Percentiles rank a stretch among this genome's conserved stretches.
Evolutionary conservation across 2,888 invertebrate genomes (phyloP).

Genomic region (Andrena chrysosceles): DNA sequence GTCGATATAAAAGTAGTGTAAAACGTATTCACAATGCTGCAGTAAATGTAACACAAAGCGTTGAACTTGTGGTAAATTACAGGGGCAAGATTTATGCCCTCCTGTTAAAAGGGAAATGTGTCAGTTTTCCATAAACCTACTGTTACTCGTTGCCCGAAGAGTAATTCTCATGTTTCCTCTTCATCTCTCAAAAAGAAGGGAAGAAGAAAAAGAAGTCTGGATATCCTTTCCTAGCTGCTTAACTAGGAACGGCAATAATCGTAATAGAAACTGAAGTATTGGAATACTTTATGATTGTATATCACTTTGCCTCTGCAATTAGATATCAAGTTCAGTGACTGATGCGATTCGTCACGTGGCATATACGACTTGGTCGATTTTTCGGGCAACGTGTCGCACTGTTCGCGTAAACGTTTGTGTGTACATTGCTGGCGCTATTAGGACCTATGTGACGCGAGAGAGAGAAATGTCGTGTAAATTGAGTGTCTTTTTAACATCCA

Average conservation of each 20-base stretch:
- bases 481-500: constrained; percentile 17
- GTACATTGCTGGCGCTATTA: background rate
- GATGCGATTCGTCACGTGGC: background rate
- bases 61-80: constrained; percentile 37
- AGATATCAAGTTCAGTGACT: constrained; percentile 2
- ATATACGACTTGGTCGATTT: background rate
- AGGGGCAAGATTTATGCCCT: background rate
- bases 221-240: background rate
- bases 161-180: background rate
- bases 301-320: constrained; percentile 1
- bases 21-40: background rate
- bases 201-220: background rate
- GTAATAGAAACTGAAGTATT: background rate
- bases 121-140: too few species aligned
- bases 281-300: background rate
- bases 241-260: background rate
- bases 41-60: background rate
- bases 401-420: background rate
- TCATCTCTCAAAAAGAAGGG: background rate
- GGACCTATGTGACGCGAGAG: background rate
- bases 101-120: too few species aligned
- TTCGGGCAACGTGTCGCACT: background rate
- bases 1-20: background rate
- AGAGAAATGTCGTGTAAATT: constrained; percentile 17
- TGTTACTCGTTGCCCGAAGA: background rate